A percentile compares a stretch with the other conserved stretches of the same genome.
Conservation (phyloP, 2,888 invertebrate genomes). For the Chirona hameri region DNA sequence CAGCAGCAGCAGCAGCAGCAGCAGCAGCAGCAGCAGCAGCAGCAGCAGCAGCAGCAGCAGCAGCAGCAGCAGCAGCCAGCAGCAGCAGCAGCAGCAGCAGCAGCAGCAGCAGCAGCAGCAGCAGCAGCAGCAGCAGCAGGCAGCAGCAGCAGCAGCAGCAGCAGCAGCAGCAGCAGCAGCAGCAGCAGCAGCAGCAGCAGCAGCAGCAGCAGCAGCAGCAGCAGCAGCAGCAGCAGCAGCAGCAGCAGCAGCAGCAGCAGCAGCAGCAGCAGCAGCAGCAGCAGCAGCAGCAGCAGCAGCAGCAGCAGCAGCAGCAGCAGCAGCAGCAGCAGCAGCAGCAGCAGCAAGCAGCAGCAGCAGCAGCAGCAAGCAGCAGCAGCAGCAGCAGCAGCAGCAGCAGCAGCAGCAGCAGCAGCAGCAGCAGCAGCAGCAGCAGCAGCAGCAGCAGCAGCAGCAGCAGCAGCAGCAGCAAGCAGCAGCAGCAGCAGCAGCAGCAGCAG, state of each 20-base stretch:
- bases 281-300: conserved; percentile 30
- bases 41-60: conserved; percentile 5
- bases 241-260: conserved; percentile 31
- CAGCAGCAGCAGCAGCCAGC: too few relatives aligned
- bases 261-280: conserved; percentile 30
- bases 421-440: background rate
- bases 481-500: background rate
- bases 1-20: too few relatives aligned
- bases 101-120: conserved; percentile 13
- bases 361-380: too few relatives aligned
- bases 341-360: too few relatives aligned
- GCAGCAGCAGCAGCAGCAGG: too few relatives aligned
- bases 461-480: too few relatives aligned
- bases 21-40: too few relatives aligned
- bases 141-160: conserved; percentile 27
- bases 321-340: too few relatives aligned
- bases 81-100: conserved; percentile 26
- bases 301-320: too few relatives aligned
- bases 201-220: conserved; percentile 22
- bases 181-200: conserved; percentile 29
- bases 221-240: conserved; percentile 30
- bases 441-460: conserved; percentile 6
- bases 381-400: too few relatives aligned
- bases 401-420: too few relatives aligned
- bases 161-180: conserved; percentile 9